Conservation (phyloP, 1,140 invertebrate species). For the Tetranychus urticae region DNA sequence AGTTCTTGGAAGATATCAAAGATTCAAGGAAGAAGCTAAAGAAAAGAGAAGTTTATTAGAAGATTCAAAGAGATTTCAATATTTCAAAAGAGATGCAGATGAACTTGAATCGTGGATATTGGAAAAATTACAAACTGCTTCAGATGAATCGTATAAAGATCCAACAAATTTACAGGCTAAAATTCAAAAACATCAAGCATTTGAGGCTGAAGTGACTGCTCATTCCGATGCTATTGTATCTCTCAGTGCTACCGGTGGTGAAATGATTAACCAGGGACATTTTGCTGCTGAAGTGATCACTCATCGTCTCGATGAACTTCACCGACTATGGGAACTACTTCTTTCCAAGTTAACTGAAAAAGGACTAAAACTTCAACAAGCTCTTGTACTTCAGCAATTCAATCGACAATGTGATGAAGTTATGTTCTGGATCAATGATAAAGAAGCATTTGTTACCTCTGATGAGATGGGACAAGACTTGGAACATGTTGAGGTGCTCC, state of each 20-base stretch:
- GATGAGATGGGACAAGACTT: slow-evolving; percentile 93
- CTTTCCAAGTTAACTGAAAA: slow-evolving; percentile 77
- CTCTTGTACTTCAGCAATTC: slow-evolving; percentile 88
- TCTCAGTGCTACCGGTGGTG: slow-evolving; percentile 81
- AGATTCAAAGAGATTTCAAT: slow-evolving; percentile 89
- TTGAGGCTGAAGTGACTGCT: slow-evolving; percentile 94
- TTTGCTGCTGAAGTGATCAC: slow-evolving; percentile 78
- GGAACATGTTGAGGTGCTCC: slow-evolving; percentile 93
- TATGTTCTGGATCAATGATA: slow-evolving; percentile 98
- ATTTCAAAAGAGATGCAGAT: slow-evolving; percentile 96
- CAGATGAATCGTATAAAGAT: slow-evolving; percentile 95
- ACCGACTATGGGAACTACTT: slow-evolving; percentile 80
- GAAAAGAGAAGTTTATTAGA: slow-evolving; percentile 82
- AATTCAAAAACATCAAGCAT: slow-evolving; percentile 98
- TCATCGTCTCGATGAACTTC: slow-evolving; percentile 47
- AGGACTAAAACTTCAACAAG: slow-evolving; percentile 85
- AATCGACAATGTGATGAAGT: slow-evolving; percentile 92
- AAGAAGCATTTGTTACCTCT: slow-evolving; percentile 84
- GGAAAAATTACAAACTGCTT: slow-evolving; percentile 92
- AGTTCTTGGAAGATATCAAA: slow-evolving; percentile 62
- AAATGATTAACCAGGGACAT: slow-evolving; percentile 90
- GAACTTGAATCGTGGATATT: slow-evolving; percentile 97
- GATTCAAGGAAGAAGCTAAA: slow-evolving; percentile 81
- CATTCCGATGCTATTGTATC: slow-evolving; percentile 92
- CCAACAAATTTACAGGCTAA: slow-evolving; percentile 91